These are phyloP conservation scores for Acrobasis repandana DNA, from an alignment of 2,888 invertebrate species.

Conservation along the genomic window DNA sequence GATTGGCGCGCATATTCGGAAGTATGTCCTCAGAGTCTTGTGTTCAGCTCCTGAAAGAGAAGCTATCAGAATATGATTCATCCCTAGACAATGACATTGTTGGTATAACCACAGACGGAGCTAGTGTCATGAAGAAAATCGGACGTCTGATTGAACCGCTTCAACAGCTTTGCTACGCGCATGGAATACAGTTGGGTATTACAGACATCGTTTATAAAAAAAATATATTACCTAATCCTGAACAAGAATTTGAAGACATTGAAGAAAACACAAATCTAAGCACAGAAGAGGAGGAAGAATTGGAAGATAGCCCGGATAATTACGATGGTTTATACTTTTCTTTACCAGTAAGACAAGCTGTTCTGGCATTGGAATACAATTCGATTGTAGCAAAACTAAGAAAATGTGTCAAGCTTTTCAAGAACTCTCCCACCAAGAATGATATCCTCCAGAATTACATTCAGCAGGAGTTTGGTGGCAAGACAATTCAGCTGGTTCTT, in stretches of 20 bases:
- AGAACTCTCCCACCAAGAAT: conserved; percentile 23
- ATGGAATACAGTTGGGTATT: conserved; percentile 34
- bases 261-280: conserved; percentile 1
- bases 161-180: conserved; percentile 39
- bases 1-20: conserved; percentile 34
- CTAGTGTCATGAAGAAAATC: conserved; percentile 41
- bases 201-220: conserved; percentile 34
- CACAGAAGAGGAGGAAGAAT: too few species aligned
- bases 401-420: conserved; percentile 28
- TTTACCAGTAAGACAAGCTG: conserved; percentile 20
- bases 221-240: conserved; percentile 8
- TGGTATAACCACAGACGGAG: conserved; percentile 40
- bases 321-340: conserved; percentile 3
- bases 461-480: conserved; percentile 23
- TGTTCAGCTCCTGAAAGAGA: conserved; percentile 31
- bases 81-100: conserved; percentile 40
- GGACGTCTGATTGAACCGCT: conserved; percentile 34
- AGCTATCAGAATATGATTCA: conserved; percentile 31
- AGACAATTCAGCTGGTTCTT: conserved; percentile 21
- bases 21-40: conserved; percentile 36
- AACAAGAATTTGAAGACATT: neutral
- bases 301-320: too few species aligned
- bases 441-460: conserved; percentile 7
- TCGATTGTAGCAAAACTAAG: too few species aligned
- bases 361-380: too few species aligned